A percentile compares a stretch with the other conserved stretches of the same genome.
Evolutionary conservation across 2,797 vertebrate species (phyloP).

Genomic region (Atherinosoma microstoma): DNA sequence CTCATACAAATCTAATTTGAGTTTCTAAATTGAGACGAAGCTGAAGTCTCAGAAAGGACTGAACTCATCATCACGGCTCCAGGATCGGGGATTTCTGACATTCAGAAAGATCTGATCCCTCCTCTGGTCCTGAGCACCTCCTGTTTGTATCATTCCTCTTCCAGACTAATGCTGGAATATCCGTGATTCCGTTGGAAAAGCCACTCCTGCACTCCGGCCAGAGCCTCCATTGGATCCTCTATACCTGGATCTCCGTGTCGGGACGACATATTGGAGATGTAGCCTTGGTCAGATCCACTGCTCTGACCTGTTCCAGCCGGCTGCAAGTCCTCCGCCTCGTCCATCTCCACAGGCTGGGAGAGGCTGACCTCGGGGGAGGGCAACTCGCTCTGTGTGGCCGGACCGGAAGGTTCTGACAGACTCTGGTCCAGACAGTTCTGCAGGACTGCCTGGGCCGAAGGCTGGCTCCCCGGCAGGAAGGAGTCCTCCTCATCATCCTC

Average conservation of each 20-base stretch:
- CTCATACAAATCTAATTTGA: too few relatives aligned
- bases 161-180: conserved; percentile 20
- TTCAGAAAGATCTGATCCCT: too few relatives aligned
- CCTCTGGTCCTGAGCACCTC: too few relatives aligned
- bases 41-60: too few relatives aligned
- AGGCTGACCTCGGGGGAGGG: conserved; percentile 1
- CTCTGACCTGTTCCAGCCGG: conserved; percentile 80
- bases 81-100: too few relatives aligned
- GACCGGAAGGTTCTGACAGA: conserved; percentile 6
- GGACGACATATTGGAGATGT: conserved; percentile 88
- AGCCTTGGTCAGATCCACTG: conserved; percentile 92
- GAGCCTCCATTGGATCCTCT: conserved; percentile 75
- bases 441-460: background rate
- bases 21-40: too few relatives aligned
- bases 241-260: conserved; percentile 67
- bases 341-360: conserved; percentile 55
- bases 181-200: conserved; percentile 56
- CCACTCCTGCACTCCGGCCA: conserved; percentile 84
- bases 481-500: conserved; percentile 56
- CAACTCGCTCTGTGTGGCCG: conserved; percentile 19
- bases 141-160: too few relatives aligned
- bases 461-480: background rate
- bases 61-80: too few relatives aligned
- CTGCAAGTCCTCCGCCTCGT: conserved; percentile 58
- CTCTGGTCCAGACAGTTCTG: conserved; percentile 27